Conservation (phyloP, 2,113 vertebrate species). For the Lynx canadensis region DNA sequence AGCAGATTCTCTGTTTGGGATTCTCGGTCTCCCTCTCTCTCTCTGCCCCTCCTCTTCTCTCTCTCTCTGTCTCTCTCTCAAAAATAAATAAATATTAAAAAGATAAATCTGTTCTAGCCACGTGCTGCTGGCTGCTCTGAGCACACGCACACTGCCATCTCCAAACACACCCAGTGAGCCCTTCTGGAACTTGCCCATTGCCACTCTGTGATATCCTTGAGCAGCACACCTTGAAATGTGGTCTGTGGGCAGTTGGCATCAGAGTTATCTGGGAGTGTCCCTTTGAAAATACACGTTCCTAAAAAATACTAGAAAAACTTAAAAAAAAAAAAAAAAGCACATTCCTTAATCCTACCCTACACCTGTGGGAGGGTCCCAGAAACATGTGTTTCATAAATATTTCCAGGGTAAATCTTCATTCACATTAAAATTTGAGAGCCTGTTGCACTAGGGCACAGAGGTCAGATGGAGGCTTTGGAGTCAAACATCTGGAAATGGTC, state of each 20-base stretch:
- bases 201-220: neutral
- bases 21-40: no score
- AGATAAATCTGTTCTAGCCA: neutral
- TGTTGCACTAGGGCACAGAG: neutral
- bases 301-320: no score
- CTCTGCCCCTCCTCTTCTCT: no score
- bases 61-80: no score
- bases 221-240: neutral
- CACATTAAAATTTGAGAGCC: neutral
- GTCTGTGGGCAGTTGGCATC: neutral
- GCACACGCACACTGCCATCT: rapidly evolving
- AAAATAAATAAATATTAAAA: no score
- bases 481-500: neutral
- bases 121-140: neutral
- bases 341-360: neutral
- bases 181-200: neutral
- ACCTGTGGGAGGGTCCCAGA: neutral
- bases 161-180: neutral
- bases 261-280: neutral
- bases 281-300: neutral
- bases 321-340: neutral
- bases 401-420: neutral
- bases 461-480: neutral
- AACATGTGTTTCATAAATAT: neutral
- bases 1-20: no score